Evolutionary conservation across 2,113 vertebrate genomes (phyloP), one percentile per base, ranked within the genome.

Genomic region (Plectropomus leopardus): DNA sequence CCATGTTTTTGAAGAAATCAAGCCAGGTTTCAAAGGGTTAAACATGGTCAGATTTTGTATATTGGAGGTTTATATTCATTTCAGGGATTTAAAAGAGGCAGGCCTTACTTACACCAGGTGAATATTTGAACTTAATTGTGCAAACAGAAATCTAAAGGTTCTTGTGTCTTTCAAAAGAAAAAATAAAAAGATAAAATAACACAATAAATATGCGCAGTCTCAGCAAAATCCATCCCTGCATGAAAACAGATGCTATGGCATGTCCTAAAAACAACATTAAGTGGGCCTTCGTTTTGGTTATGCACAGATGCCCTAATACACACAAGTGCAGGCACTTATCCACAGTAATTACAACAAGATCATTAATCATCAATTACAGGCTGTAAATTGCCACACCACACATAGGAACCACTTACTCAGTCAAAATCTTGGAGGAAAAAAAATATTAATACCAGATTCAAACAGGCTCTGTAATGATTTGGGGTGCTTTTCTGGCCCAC

Each of bases 291-390:
- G 57, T 66, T 19, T 71, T 51, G 26, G 15, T 55, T 26, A 19
- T 57, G 11, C 55, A 74, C 36, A 63, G 51, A 76, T 28, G 30
- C 53, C 58, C 72, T 36, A 2, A 47, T 51, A 73, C 63, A 82
- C 48, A 74, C 55, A 50, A 19, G 17, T 11, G 1, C 21, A 59
- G 47, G 6, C 40, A 66, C 48, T 53, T 58, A 61, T n/a, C 61
- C 53, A 75, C 61, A 67, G 78, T 77, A 72, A 86, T 88, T 80
- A 75, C 61, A 30, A 24, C 24, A 42, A 42, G 28, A 70, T 79
- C 48, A 72, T 85, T 90, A 59, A 85, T 86, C 82, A 86, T 64
- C 45, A 68, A 24, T 61, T 72, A 68, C 65, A 44, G 66, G 55
- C 40, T 78, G 63, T 30, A 65, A 21, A 45, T 57, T 57, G 48